phyloP scores from a whole-genome alignment of 1,140 invertebrate genomes.

The Grapholita molesta region DNA sequence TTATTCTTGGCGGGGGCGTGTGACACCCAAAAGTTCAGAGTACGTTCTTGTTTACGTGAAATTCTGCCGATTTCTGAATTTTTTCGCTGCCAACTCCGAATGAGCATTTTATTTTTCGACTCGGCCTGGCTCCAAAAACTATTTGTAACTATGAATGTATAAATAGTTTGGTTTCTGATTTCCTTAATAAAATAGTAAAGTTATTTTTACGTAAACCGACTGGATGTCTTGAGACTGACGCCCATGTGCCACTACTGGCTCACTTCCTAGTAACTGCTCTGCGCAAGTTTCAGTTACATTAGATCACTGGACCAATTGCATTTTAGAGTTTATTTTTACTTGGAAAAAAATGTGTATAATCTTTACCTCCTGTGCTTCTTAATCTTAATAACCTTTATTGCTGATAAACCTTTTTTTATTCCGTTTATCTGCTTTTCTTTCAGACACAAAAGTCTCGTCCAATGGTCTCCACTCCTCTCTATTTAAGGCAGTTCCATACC shows the following conservation, averaged over 20 bases:
- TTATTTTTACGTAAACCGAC: not conserved
- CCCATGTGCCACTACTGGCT: too few relatives aligned
- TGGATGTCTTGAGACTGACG: not conserved
- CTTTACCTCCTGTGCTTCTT: too few relatives aligned
- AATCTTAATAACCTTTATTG: too few relatives aligned
- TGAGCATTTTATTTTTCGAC: slow-evolving; percentile 14
- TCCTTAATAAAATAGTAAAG: not conserved
- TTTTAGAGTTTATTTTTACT: too few relatives aligned
- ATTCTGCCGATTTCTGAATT: slow-evolving; percentile 10
- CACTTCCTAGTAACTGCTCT: not conserved
- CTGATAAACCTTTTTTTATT: too few relatives aligned
- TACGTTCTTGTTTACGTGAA: slow-evolving; percentile 9
- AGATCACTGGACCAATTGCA: too few relatives aligned
- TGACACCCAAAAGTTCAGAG: not conserved
- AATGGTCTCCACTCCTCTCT: too few relatives aligned
- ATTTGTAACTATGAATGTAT: slow-evolving; percentile 12
- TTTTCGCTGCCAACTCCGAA: slow-evolving; percentile 15
- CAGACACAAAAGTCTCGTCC: too few relatives aligned
- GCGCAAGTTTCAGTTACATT: too few relatives aligned
- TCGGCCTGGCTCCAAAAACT: not conserved
- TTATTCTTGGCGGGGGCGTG: slow-evolving; percentile 30
- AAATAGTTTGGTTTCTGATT: slow-evolving; percentile 4
- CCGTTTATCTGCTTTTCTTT: too few relatives aligned
- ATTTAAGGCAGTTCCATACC: too few relatives aligned
- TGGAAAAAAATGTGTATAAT: too few relatives aligned